Evolutionary conservation across 2,888 invertebrate genomes (phyloP).

Genomic region (Pristionchus fissidentatus): DNA sequence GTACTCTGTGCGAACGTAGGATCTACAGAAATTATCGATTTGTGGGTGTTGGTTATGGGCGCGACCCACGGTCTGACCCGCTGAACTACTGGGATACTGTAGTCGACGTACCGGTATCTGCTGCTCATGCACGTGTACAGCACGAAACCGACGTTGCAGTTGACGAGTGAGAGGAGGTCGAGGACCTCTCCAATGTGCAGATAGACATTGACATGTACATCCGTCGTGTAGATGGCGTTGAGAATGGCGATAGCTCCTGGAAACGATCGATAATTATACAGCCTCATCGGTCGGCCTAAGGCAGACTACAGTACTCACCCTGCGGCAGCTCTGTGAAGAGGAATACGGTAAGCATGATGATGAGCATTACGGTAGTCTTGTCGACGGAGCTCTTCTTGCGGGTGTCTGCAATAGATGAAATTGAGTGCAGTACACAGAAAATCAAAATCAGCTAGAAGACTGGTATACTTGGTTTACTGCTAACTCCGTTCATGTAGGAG

Average conservation of each 20-base stretch:
- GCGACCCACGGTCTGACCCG: too few species aligned
- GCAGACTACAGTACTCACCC: conserved; percentile 50
- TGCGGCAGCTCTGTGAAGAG: conserved; percentile 68
- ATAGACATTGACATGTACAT: conserved; percentile 66
- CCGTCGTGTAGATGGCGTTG: conserved; percentile 67
- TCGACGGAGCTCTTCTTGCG: conserved; percentile 57
- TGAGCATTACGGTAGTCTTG: conserved; percentile 66
- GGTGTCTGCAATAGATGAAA: conserved; percentile 19
- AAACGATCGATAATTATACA: neutral
- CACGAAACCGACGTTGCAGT: conserved; percentile 65
- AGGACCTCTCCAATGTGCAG: conserved; percentile 67
- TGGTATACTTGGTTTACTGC: too few species aligned
- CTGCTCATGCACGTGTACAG: conserved; percentile 67
- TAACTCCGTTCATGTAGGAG: too few species aligned
- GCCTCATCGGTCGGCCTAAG: neutral
- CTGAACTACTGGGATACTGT: neutral
- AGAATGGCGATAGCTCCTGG: conserved; percentile 62
- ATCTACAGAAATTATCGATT: conserved; percentile 3
- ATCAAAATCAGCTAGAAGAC: too few species aligned
- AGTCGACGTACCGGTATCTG: conserved; percentile 56
- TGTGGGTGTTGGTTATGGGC: neutral
- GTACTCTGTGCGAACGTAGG: conserved; percentile 37
- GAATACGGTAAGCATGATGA: conserved; percentile 67
- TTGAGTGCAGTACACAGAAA: too few species aligned
- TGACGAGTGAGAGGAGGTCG: conserved; percentile 65